Base-by-base conservation (phyloP, 2,797 vertebrate genomes). In the Potorous gilbertii region DNA sequence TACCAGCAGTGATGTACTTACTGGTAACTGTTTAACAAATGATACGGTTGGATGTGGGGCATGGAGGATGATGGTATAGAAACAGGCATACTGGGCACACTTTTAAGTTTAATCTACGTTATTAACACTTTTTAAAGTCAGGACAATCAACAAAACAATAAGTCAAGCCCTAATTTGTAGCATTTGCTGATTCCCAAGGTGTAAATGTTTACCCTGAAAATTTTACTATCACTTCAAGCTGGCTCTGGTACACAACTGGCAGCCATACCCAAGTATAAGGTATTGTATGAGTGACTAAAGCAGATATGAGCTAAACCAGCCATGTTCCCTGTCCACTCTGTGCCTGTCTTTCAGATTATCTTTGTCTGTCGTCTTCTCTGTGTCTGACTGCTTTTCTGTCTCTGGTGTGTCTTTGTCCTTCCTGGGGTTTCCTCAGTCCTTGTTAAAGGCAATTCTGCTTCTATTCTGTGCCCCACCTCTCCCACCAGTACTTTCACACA, bases 351-450 rank as follows among this genome's bases (percentile, higher is more conserved):
- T 93, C n/a, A 93, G 50, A 31, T 1, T 52, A 28, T 92, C 55
- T 93, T 62, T 91, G 90, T 27, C 28, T 11, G 28, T 5, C 1
- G 21, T 16, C 10, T 4, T 55, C 3, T 66, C 31, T 16, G 56
- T 50, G 56, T 92, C 94, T 62, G 93, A 50, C 57, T 92, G 90
- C 24, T n/a, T 66, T 56, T 74, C 89, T n/a, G 18, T 74, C 96
- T 91, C 34, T 92, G 24, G 93, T n/a, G 21, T 1, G 18, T 56
- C 46, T 0, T 92, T 90, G 40, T 66, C 40, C 52, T 87, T 92
- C 40, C 34, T 55, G 46, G 31, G 9, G 74, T 31, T 56, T 74
- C 40, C 81, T 55, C 14, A 29, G 34, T n/a, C 46, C 10, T 57
- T 52, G 56, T 31, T 57, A 92, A 91, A 92, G 87, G n/a, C n/a